Evolutionary conservation across 2,113 vertebrate genomes (phyloP), one percentile per base, ranked within the genome.

Genomic region (Triplophysa tibetana): DNA sequence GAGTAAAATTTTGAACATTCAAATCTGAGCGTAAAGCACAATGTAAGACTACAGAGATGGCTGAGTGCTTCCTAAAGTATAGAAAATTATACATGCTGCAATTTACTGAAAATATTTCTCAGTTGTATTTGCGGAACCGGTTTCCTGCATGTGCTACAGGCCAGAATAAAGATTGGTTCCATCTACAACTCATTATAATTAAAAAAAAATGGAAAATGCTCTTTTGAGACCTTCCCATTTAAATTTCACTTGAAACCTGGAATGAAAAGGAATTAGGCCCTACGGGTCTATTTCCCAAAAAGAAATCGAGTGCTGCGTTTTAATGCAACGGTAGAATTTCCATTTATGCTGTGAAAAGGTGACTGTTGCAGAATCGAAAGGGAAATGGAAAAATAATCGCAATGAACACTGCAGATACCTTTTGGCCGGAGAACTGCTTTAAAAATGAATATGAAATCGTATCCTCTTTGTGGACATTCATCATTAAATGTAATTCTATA

Each of bases 191-290:
- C 78, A 48, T 83, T 83, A 77, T 41, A n/a, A 41, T 70, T 83
- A 23, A 65, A 11, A 64, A n/a, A 52, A 80, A 83, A 80, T 77
- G 67, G 70, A 77, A 69, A 45, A 72, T 58, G 75, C 58, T 68
- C 77, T 83, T 84, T 81, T 60, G 67, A 69, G 69, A 56, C 45
- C n/a, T 52, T 78, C 78, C 70, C 60, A 74, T 81, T 77, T 58
- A 68, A 74, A 69, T 69, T 70, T 41, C 23, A 52, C 50, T 72
- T 65, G 68, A 72, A 58, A 81, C 56, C 21, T 54, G 23, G 63
- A 73, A 17, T 78, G 43, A 48, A 78, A 81, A 69, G 41, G 63
- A 75, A 70, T n/a, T 63, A 75, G 72, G 69, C 75, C 52, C 23
- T 64, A 4, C 69, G 56, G 75, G 54, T 72, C 75, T 72, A 78